phyloP scores from a whole-genome alignment of 1,140 invertebrate species.

The Nymphalis io region DNA sequence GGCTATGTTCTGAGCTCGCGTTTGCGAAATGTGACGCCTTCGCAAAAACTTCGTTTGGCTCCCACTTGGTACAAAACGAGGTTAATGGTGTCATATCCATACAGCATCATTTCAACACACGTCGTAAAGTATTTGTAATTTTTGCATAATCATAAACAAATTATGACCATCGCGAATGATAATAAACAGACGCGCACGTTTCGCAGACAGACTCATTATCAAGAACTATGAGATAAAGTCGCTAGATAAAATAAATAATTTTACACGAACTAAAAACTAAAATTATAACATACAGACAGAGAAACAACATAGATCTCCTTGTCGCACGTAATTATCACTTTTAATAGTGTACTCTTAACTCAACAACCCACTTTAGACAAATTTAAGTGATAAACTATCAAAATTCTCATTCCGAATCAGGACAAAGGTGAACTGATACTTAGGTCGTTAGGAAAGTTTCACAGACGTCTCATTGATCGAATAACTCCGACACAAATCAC shows the following conservation, averaged over 20 bases:
- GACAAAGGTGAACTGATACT: neutral
- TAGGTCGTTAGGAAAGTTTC: slow-evolving; percentile 25
- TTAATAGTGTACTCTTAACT: too few species aligned
- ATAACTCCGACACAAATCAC: slow-evolving; percentile 9
- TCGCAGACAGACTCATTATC: neutral
- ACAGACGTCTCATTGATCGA: slow-evolving; percentile 10
- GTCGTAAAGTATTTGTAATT: slow-evolving; percentile 1
- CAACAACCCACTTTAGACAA: neutral
- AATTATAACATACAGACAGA: too few species aligned
- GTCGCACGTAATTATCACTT: too few species aligned
- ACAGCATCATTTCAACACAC: slow-evolving; percentile 22
- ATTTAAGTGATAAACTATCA: neutral
- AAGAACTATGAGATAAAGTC: neutral
- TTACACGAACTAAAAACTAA: too few species aligned
- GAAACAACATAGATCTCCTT: too few species aligned
- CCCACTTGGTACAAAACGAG: slow-evolving; percentile 7
- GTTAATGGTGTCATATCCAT: slow-evolving; percentile 23
- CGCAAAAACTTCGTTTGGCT: slow-evolving; percentile 3
- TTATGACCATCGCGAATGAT: neutral
- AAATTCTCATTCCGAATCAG: slow-evolving; percentile 4
- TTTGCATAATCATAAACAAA: slow-evolving; percentile 14
- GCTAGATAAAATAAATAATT: too few species aligned
- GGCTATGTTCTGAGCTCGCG: slow-evolving; percentile 30
- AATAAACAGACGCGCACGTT: too few species aligned
- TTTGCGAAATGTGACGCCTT: slow-evolving; percentile 22